Percentiles rank a stretch among this genome's conserved stretches.
Conservation (phyloP, 2,113 vertebrate genomes). For the Anoura caudifer region DNA sequence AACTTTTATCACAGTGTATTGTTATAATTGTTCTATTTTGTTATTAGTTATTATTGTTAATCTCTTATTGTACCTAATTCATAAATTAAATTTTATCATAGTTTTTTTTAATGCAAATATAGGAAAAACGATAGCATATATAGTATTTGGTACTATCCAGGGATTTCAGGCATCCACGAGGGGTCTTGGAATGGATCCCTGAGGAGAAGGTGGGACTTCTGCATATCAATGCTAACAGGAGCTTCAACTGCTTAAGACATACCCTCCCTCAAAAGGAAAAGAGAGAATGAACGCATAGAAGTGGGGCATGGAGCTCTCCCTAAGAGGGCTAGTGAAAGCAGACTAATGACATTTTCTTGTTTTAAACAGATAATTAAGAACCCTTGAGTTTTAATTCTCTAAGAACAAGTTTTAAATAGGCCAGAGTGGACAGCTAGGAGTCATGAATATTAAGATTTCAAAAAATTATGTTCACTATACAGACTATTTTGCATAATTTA, state of each 20-base stretch:
- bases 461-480: slow-evolving; percentile 10
- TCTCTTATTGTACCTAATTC: neutral
- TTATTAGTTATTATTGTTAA: neutral
- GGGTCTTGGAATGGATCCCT: neutral
- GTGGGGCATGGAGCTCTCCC: neutral
- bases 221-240: neutral
- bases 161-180: neutral
- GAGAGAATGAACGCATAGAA: neutral
- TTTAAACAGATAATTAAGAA: slow-evolving; percentile 39
- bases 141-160: neutral
- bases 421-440: slow-evolving; percentile 11
- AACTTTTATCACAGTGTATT: neutral
- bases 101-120: neutral
- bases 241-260: neutral
- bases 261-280: neutral
- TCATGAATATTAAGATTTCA: slow-evolving; percentile 26
- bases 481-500: slow-evolving; percentile 10
- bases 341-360: neutral
- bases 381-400: slow-evolving; percentile 36
- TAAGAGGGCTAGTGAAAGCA: neutral
- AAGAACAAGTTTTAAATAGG: slow-evolving; percentile 45
- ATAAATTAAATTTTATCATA: neutral
- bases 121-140: neutral
- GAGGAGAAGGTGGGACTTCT: neutral
- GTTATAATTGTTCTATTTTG: neutral